Base-by-base conservation (phyloP, 2,797 vertebrate species). In the Eidolon dupreanum region DNA sequence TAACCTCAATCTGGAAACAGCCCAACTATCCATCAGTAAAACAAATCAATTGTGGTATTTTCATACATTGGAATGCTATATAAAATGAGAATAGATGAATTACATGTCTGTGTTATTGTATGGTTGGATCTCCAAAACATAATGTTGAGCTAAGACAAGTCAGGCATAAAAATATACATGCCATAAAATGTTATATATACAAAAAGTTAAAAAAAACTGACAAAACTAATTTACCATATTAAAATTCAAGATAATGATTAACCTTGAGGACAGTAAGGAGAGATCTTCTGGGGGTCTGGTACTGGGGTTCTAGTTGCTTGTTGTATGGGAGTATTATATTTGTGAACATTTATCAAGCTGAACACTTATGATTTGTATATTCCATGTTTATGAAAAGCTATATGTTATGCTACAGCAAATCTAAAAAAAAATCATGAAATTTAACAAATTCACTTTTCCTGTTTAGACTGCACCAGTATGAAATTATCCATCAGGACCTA, bases 181-280 rank as follows among this genome's bases (percentile, higher is more conserved):
- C 33, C 55, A 24, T 68, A 79, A 71, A 65, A 89, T 90, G 63
- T 10, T 20, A 81, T 71, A 81, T 71, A 81, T 79, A 82, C 24
- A 92, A 74, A 79, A 95, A 59, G n/a, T 73, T 66, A 0, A 38
- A 57, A 0, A 38, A 57, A 84, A 43, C 38, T 66, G 15, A 9
- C 19, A 65, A 70, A 92, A 94, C 2, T 33, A 68, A 59, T 55
- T 55, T 75, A 73, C 36, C 7, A 3, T 85, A 22, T 78, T 93
- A 83, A 87, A 91, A 94, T 26, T 85, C 49, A 95, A 90, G 63
- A 65, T 75, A 41, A 36, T 36, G 11, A 6, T 83, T 49, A 95
- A 83, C 19, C 3, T 87, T 85, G 33, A 63, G 43, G n/a, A 88
- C 15, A 31, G 17, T 46, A 75, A 75, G 43, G 36, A 92, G 31